Conservation (phyloP, 37 sponge, comb jelly and placozoan genomes). For the Spongia lamella region DNA sequence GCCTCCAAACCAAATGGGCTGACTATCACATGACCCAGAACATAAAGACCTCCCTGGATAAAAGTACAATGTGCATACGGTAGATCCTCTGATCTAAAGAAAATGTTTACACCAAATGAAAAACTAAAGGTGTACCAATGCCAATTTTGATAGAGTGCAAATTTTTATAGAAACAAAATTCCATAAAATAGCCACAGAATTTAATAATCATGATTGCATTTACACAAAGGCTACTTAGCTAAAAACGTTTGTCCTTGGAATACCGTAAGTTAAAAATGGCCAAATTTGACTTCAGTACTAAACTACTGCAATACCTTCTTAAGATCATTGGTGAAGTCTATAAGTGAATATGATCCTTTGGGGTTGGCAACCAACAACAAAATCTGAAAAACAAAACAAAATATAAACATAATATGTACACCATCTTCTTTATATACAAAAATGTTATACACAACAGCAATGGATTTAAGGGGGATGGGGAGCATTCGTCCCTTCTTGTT, state of each 20-base stretch:
- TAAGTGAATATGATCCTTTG: conserved; percentile 69
- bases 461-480: neutral
- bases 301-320: conserved; percentile 87
- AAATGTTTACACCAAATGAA: no score
- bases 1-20: conserved; percentile 56
- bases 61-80: neutral
- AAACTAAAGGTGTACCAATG: no score
- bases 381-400: conserved; percentile 37
- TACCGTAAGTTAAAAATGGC: no score
- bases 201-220: no score
- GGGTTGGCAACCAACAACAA: conserved; percentile 93
- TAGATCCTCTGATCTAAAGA: neutral
- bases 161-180: no score
- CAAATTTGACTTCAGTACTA: no score
- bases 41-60: conserved; percentile 81
- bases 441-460: neutral
- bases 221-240: no score
- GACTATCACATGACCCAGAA: conserved; percentile 81
- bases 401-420: neutral
- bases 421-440: no score
- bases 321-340: conserved; percentile 93
- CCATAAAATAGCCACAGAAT: no score
- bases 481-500: no score
- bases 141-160: no score
- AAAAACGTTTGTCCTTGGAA: no score